Percentiles rank a stretch among this genome's conserved stretches.
Evolutionary conservation across 2,888 invertebrate species (phyloP).

Genomic region (Lasioglossum pauxillum): DNA sequence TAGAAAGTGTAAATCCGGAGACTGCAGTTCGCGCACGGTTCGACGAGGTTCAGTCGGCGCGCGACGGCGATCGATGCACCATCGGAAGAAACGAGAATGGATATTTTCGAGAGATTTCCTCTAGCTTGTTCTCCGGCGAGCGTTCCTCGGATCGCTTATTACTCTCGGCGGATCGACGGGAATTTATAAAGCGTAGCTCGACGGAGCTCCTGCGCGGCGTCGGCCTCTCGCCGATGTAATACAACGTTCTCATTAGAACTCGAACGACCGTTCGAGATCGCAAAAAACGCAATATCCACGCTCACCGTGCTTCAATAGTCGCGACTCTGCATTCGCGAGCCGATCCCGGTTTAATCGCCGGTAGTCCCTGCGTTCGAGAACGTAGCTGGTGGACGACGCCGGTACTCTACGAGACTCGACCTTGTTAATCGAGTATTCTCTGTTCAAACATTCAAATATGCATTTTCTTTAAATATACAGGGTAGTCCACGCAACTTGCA

Average conservation of each 20-base stretch:
- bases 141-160: constrained; percentile 38
- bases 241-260: constrained; percentile 49
- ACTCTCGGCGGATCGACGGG: constrained; percentile 20
- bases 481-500: too few species aligned
- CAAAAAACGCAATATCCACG: constrained; percentile 50
- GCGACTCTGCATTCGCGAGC: constrained; percentile 36
- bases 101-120: constrained; percentile 35
- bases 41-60: background rate
- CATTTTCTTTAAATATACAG: too few species aligned
- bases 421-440: background rate
- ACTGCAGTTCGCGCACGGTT: background rate
- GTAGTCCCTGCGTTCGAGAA: background rate
- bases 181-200: constrained; percentile 42
- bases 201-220: background rate
- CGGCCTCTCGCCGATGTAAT: constrained; percentile 23
- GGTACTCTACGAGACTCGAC: constrained; percentile 10
- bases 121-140: constrained; percentile 21
- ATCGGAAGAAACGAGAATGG: constrained; percentile 19
- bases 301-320: constrained; percentile 46
- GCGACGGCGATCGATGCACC: constrained; percentile 32
- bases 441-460: background rate
- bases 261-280: constrained; percentile 10
- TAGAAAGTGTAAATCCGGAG: background rate
- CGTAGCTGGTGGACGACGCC: background rate
- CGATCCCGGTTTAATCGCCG: constrained; percentile 44